Percentiles rank a stretch among this genome's conserved stretches.
Evolutionary conservation across 2,888 invertebrate species (phyloP).

Genomic region (Oasisia sp.): DNA sequence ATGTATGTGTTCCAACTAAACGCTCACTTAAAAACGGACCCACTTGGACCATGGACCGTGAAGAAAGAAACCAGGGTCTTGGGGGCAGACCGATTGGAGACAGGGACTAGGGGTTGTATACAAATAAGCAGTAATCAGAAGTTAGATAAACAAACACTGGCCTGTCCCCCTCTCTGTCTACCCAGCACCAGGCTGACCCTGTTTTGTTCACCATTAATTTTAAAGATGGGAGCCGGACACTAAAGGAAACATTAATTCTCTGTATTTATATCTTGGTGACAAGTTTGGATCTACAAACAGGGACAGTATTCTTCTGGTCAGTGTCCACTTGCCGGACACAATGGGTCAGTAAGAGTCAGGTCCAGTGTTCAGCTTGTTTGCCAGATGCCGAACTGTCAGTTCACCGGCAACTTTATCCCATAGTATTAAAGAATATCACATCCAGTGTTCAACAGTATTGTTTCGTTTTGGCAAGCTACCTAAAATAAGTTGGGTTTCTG

Average conservation of each 20-base stretch:
- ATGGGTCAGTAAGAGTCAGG: neutral
- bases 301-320: neutral
- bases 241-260: constrained; percentile 11
- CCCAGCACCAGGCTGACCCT: neutral
- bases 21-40: neutral
- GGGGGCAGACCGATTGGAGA: neutral
- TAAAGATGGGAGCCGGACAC: neutral
- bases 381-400: neutral
- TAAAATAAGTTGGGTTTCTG: no score
- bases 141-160: neutral
- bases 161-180: neutral
- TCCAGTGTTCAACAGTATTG: neutral
- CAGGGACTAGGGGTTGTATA: neutral
- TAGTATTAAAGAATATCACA: neutral
- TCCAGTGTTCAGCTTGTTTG: neutral
- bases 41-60: neutral
- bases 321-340: neutral
- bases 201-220: neutral
- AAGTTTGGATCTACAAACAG: neutral
- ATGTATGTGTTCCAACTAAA: neutral
- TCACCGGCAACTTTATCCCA: neutral
- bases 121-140: neutral
- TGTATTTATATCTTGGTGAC: neutral
- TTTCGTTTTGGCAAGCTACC: no score
- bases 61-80: neutral